These are phyloP conservation scores for Allobates femoralis DNA, from an alignment of 2,797 vertebrate species.

Conservation along the genomic window DNA sequence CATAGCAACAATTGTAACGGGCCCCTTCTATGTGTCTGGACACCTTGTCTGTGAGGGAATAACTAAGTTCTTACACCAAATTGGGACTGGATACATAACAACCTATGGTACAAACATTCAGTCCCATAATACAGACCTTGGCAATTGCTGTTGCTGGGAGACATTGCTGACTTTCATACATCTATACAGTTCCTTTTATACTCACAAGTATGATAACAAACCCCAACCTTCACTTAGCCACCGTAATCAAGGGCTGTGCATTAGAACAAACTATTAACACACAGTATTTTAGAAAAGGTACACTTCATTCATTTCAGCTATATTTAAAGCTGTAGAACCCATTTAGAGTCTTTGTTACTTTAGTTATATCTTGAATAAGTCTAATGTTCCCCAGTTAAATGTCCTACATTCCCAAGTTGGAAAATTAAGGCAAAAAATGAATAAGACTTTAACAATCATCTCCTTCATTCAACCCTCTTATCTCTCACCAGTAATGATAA, in stretches of 20 bases:
- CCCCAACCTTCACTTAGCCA: not conserved
- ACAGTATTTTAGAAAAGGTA: not conserved
- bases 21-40: not conserved
- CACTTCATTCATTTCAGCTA: not conserved
- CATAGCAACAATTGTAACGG: not conserved
- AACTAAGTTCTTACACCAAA: not conserved
- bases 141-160: not conserved
- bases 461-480: not conserved
- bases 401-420: too few species aligned
- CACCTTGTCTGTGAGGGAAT: not conserved
- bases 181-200: not conserved
- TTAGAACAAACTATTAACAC: not conserved
- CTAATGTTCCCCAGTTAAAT: too few species aligned
- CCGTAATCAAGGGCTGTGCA: not conserved
- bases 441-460: not conserved
- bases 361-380: not conserved
- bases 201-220: not conserved
- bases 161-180: not conserved
- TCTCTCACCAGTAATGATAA: not conserved
- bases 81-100: not conserved
- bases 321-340: not conserved
- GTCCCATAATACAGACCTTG: not conserved
- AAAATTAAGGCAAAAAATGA: too few species aligned
- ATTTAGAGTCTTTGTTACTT: not conserved
- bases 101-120: not conserved